Percentiles rank a stretch among this genome's conserved stretches.
These are phyloP conservation scores for Microplitis deprimator DNA, from an alignment of 2,888 invertebrate genomes.

Conservation along the genomic window DNA sequence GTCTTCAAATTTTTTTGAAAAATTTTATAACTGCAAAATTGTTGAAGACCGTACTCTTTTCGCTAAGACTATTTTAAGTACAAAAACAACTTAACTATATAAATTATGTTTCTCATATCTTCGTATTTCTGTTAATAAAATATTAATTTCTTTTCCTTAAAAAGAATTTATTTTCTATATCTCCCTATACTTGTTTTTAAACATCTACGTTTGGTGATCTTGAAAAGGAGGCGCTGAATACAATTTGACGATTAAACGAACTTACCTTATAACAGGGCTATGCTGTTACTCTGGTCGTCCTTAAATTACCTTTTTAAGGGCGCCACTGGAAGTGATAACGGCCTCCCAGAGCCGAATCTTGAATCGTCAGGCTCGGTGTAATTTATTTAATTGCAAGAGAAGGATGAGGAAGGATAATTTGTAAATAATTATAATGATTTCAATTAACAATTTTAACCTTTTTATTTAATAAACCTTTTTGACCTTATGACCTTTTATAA, in stretches of 20 bases:
- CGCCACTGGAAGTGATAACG: too few species aligned
- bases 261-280: too few species aligned
- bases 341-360: too few species aligned
- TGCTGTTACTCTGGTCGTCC: too few species aligned
- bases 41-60: constrained; percentile 21
- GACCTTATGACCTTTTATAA: too few species aligned
- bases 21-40: constrained; percentile 49
- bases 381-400: too few species aligned
- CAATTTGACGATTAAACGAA: constrained; percentile 42
- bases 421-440: too few species aligned
- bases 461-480: too few species aligned
- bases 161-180: constrained; percentile 7
- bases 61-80: constrained; percentile 19
- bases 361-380: too few species aligned
- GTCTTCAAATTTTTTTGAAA: constrained; percentile 50
- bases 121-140: background rate
- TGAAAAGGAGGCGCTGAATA: constrained; percentile 42
- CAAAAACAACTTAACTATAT: background rate
- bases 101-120: constrained; percentile 10
- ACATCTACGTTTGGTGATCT: constrained; percentile 42
- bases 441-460: too few species aligned
- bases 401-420: too few species aligned
- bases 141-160: background rate
- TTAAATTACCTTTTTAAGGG: too few species aligned
- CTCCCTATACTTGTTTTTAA: constrained; percentile 30